Evolutionary conservation across 2,797 vertebrate species (phyloP).

Genomic region (Taeniopygia guttata): DNA sequence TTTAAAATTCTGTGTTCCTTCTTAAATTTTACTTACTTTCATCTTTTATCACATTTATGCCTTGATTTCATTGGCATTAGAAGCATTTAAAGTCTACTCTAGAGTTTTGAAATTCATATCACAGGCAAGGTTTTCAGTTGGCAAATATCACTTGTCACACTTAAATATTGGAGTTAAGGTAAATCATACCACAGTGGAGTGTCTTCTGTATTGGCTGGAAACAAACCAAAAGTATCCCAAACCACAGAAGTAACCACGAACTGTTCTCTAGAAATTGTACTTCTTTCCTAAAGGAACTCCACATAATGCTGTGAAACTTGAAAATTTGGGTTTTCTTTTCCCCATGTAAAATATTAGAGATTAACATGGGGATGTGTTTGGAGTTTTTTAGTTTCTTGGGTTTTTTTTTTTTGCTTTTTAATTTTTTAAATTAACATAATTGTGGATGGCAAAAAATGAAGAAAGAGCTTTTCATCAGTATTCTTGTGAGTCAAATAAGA

Average conservation of each 20-base stretch:
- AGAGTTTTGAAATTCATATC: not conserved
- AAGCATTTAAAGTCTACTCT: not conserved
- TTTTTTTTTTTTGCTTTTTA: not conserved
- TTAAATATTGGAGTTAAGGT: not conserved
- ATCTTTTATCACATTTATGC: not conserved
- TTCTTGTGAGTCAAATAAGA: not conserved
- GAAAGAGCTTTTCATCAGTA: not conserved
- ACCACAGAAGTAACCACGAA: not conserved
- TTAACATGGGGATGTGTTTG: not conserved
- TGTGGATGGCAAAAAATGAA: not conserved
- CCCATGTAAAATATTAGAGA: not conserved
- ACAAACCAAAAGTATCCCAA: not conserved
- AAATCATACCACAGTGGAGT: not conserved
- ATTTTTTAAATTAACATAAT: too few relatives aligned
- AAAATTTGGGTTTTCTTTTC: not conserved
- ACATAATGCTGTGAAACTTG: not conserved
- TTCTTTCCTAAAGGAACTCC: not conserved
- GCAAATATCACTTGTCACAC: not conserved
- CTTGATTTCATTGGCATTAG: not conserved
- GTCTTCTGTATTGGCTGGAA: not conserved
- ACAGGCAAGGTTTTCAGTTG: not conserved
- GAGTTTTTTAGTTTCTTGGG: rapidly evolving
- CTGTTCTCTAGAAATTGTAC: not conserved
- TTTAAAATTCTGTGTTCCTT: not conserved
- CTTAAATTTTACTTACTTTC: not conserved